These are phyloP conservation scores for Drosophila pseudoobscura DNA, from an alignment of 1,140 invertebrate species.

Conservation along the genomic window DNA sequence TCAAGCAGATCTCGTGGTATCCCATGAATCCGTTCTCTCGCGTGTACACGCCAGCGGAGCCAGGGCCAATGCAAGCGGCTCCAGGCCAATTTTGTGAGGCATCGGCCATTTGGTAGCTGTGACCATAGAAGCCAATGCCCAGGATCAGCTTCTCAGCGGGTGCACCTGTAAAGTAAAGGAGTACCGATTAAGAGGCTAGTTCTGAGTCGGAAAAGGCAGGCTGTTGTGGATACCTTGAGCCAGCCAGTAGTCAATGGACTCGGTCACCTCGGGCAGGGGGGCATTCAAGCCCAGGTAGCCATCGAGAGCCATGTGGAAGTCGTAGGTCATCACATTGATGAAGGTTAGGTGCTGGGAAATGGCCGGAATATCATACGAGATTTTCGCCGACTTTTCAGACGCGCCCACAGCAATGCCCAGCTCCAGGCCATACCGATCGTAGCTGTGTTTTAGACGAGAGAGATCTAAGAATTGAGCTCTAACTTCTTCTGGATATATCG, in stretches of 20 bases:
- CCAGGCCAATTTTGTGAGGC: slow-evolving; percentile 84
- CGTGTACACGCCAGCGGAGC: slow-evolving; percentile 88
- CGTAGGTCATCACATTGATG: slow-evolving; percentile 89
- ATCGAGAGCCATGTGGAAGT: slow-evolving; percentile 86
- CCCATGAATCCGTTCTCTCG: slow-evolving; percentile 87
- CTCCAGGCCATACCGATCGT: slow-evolving; percentile 83
- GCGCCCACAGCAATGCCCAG: slow-evolving; percentile 87
- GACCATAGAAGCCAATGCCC: slow-evolving; percentile 88
- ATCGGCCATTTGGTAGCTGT: slow-evolving; percentile 86
- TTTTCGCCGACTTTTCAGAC: slow-evolving; percentile 83
- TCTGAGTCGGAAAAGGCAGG: slow-evolving; percentile 15
- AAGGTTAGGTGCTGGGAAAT: slow-evolving; percentile 85
- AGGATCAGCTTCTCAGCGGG: slow-evolving; percentile 86
- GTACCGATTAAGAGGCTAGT: slow-evolving; percentile 54
- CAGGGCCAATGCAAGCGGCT: slow-evolving; percentile 85
- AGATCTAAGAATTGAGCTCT: neutral
- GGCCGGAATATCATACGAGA: slow-evolving; percentile 86
- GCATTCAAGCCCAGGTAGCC: slow-evolving; percentile 86
- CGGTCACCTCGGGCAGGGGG: slow-evolving; percentile 84
- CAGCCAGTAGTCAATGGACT: slow-evolving; percentile 74
- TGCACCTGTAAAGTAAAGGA: slow-evolving; percentile 72
- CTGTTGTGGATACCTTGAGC: slow-evolving; percentile 11
- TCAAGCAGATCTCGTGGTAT: slow-evolving; percentile 88
- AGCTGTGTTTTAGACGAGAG: slow-evolving; percentile 72
- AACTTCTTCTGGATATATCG: too few species aligned